Evolutionary conservation across 1,140 invertebrate species (phyloP), one percentile per base, ranked within the genome.

Genomic region (Apis dorsata): DNA sequence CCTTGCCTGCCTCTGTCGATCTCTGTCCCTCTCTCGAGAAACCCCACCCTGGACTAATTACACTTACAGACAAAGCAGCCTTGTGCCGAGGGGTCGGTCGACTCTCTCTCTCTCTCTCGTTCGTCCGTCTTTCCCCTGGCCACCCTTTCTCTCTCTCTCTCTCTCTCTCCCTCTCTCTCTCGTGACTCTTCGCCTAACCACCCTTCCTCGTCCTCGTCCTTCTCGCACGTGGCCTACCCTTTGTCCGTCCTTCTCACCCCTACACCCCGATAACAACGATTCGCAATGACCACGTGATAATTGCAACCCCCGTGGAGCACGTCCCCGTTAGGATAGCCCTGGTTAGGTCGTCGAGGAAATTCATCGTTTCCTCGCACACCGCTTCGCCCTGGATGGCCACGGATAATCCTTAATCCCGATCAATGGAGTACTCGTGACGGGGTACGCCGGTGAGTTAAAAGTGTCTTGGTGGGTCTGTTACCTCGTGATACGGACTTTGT

Each of bases 211-310:
- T 83, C 76, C 68, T 55, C 55, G 49, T 77, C 81, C 70, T 75
- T 65, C 80, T 69, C 75, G 24, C 79, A 57, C 71, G 60, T 69
- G 76, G 62, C 75, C 59, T 78, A 53, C 74, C 68, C 66, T 59
- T 11, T 63, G 71, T 65, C 73, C 51, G 57, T 77, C 72, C 71
- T 51, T 70, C 71, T 63, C 66, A 8, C 66, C 73, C 83, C 83
- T 66, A 83, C 74, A 85, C 74, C 21, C 89, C 90, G 92, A 93
- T 93, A 93, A 92, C 91, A 92, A 90, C 88, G 89, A 90, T 92
- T 92, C 89, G 90, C 92, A 93, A 93, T 93, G 91, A 93, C 92
- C 92, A 92, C 91, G 92, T 92, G 93, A 93, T 94, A 93, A 94
- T 93, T 93, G 92, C 91, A 89, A 93, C 88, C 90, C 87, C 88